Base-by-base conservation (phyloP, 2,888 invertebrate species). In the Oeneis ivallda region DNA sequence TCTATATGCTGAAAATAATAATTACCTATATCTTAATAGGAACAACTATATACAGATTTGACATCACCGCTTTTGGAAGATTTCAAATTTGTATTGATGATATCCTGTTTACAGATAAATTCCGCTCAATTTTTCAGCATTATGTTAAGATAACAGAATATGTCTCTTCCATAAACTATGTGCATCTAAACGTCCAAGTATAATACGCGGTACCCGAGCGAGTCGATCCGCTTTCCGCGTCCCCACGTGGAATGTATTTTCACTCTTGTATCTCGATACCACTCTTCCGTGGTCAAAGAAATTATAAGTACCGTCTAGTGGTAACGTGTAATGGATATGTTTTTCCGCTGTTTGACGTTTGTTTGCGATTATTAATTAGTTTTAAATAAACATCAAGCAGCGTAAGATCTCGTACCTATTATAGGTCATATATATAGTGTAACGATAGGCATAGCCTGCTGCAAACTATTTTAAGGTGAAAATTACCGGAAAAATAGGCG, bases 201-300 rank as follows among this genome's bases (percentile, higher is more conserved):
- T 49, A 47, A 49, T 41, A 53, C 54, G 64, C 61, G 56, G 62
- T 65, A 57, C 65, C 69, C 70, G 64, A 68, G 69, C 72, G 67
- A 66, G 65, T 72, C 75, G 78, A 75, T 81, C 79, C 79, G 81
- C 81, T 84, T 81, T 83, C 84, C 85, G 82, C 81, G 71, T 77
- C 76, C 75, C 74, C 72, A 73, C 69, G 65, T 69, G 72, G 73
- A 70, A 76, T 81, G 87, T 84, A 88, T 87, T 89, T 89, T 89
- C 89, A 86, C 88, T 86, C 78, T 64, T 72, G 80, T 79, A 82
- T 86, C 85, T 84, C 83, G 79, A 85, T 74, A 87, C 81, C 85
- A 83, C 80, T 87, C 82, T 89, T 89, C 90, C 88, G 89, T 82
- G 79, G 76, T 82, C 73, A 56, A 56, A 56, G 56, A 56, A 56